Percentiles rank a stretch among this genome's conserved stretches.
phyloP scores from a whole-genome alignment of 1,140 invertebrate genomes.

The Euschistus heros region DNA sequence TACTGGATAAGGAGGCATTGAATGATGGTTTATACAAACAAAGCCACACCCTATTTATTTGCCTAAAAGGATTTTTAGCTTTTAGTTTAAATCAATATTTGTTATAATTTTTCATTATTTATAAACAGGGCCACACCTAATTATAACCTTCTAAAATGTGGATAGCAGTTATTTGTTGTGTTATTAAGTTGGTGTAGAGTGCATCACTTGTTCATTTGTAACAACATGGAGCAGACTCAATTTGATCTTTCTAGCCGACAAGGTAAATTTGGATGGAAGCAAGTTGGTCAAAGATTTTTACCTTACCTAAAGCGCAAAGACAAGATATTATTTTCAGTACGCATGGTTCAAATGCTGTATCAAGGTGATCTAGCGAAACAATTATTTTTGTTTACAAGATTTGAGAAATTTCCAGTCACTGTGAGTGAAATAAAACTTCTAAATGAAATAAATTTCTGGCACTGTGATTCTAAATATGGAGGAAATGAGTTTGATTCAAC shows the following conservation, averaged over 20 bases:
- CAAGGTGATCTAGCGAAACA: conserved; percentile 68
- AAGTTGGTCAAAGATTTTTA: conserved; percentile 70
- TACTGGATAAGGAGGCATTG: too few species aligned
- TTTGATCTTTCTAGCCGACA: conserved; percentile 19
- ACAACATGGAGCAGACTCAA: conserved; percentile 18
- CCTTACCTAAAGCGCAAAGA: conserved; percentile 74
- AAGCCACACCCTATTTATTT: too few species aligned
- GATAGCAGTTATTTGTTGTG: too few species aligned
- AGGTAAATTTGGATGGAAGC: conserved; percentile 73
- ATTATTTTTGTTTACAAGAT: conserved; percentile 76
- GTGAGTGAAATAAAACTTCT: conserved; percentile 78
- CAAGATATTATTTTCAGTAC: conserved; percentile 75
- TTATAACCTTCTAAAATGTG: too few species aligned
- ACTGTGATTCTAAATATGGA: conserved; percentile 84
- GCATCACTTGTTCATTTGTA: too few species aligned
- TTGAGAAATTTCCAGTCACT: conserved; percentile 86
- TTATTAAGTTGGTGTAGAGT: too few species aligned
- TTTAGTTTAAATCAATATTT: too few species aligned
- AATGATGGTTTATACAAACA: too few species aligned
- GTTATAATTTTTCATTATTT: too few species aligned
- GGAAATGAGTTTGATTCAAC: conserved; percentile 77
- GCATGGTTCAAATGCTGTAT: conserved; percentile 82
- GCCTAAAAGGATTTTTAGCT: too few species aligned
- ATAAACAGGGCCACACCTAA: too few species aligned
- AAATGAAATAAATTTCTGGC: conserved; percentile 86